A percentile compares a stretch with the other conserved stretches of the same genome.
These are phyloP conservation scores for Brachylomia viminalis DNA, from an alignment of 2,888 invertebrate species.

Conservation along the genomic window DNA sequence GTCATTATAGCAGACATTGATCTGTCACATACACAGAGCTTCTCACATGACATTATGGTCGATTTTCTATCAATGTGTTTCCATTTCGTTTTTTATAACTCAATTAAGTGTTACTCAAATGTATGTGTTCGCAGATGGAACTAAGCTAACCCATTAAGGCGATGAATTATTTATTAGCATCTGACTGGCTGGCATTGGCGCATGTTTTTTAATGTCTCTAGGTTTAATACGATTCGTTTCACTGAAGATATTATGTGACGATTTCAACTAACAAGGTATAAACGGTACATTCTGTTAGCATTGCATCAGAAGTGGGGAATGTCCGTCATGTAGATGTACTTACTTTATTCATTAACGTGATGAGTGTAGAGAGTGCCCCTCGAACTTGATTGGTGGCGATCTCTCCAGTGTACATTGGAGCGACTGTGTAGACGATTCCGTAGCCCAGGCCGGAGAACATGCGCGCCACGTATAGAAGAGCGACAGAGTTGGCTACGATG, in stretches of 20 bases:
- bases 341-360: slow-evolving; percentile 90
- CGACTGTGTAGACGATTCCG: slow-evolving; percentile 91
- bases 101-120: slow-evolving; percentile 26
- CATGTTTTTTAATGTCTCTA: slow-evolving; percentile 65
- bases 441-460: slow-evolving; percentile 92
- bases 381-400: slow-evolving; percentile 91
- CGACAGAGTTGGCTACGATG: slow-evolving; percentile 90
- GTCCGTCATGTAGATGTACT: slow-evolving; percentile 65
- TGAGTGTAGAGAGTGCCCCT: slow-evolving; percentile 91
- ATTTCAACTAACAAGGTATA: slow-evolving; percentile 21
- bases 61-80: slow-evolving; percentile 7
- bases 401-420: slow-evolving; percentile 92
- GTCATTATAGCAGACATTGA: slow-evolving; percentile 52
- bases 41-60: slow-evolving; percentile 24
- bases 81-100: slow-evolving; percentile 16
- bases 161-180: slow-evolving; percentile 68
- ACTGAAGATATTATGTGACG: slow-evolving; percentile 22
- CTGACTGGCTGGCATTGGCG: slow-evolving; percentile 54
- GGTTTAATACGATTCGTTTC: slow-evolving; percentile 52
- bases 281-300: slow-evolving; percentile 13
- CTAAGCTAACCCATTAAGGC: slow-evolving; percentile 47
- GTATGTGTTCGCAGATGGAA: slow-evolving; percentile 32
- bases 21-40: slow-evolving; percentile 29
- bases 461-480: slow-evolving; percentile 90
- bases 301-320: slow-evolving; percentile 25